Percentiles rank a stretch among this genome's conserved stretches.
phyloP scores from a whole-genome alignment of 1,140 invertebrate species.

The Fopius arisanus region DNA sequence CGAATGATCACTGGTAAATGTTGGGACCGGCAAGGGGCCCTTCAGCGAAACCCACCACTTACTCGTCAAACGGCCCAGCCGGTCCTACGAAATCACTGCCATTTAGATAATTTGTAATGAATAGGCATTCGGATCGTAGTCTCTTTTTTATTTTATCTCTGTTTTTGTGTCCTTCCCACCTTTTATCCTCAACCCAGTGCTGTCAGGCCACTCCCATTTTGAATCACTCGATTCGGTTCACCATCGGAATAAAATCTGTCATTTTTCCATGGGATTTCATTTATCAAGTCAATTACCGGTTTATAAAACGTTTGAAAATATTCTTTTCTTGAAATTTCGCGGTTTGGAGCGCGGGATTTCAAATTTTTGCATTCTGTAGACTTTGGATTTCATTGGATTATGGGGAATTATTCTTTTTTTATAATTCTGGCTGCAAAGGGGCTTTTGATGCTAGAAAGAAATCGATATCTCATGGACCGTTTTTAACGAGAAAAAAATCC shows the following conservation, averaged over 20 bases:
- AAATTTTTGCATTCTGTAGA: no score
- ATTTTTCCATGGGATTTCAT: constrained; percentile 1
- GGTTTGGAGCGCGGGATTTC: no score
- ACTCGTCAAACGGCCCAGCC: constrained; percentile 64
- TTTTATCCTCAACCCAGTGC: constrained; percentile 27
- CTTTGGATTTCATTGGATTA: no score
- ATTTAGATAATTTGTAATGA: constrained; percentile 68
- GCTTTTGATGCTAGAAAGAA: no score
- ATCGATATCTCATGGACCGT: no score
- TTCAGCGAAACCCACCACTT: constrained; percentile 61
- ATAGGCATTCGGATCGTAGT: constrained; percentile 54
- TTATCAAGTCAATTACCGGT: background rate
- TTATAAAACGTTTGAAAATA: background rate
- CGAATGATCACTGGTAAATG: constrained; percentile 50
- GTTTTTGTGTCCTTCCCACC: constrained; percentile 25
- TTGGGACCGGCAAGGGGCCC: constrained; percentile 29
- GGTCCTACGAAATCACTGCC: constrained; percentile 64
- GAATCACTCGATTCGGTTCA: background rate
- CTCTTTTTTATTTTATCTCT: constrained; percentile 33
- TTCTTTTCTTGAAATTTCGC: no score
- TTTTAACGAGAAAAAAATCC: no score
- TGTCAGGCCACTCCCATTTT: constrained; percentile 18
- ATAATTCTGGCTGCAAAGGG: no score
- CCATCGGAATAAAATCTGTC: background rate
- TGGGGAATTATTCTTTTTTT: no score